phyloP scores from a whole-genome alignment of 2,113 vertebrate genomes.

The Zootoca vivipara region DNA sequence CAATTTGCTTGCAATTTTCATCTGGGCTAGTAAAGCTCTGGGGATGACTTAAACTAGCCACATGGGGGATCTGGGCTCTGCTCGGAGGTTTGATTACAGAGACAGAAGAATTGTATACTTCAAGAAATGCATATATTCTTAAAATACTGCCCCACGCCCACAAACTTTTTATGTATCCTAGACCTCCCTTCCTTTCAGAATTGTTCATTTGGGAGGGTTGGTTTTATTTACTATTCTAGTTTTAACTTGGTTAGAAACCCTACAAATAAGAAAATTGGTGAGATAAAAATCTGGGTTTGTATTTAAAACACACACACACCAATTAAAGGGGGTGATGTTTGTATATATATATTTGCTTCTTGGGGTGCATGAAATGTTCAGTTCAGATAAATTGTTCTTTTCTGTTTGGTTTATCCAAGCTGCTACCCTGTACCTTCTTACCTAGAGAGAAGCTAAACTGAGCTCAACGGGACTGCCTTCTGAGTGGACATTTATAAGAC shows the following conservation, averaged over 20 bases:
- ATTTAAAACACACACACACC: neutral
- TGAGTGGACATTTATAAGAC: neutral
- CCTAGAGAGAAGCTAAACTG: neutral
- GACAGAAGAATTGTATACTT: slow-evolving; percentile 14
- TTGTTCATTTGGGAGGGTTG: neutral
- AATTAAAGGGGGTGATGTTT: neutral
- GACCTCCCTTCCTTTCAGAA: neutral
- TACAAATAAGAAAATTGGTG: neutral
- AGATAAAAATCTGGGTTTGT: neutral
- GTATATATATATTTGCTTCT: neutral
- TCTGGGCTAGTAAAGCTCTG: slow-evolving; percentile 73
- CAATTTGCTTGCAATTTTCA: slow-evolving; percentile 79
- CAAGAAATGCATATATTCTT: neutral
- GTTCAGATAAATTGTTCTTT: neutral
- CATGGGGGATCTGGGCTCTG: slow-evolving; percentile 51
- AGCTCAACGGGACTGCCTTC: neutral
- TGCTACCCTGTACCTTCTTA: neutral
- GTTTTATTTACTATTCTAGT: neutral
- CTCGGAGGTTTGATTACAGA: slow-evolving; percentile 50
- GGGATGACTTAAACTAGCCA: slow-evolving; percentile 66
- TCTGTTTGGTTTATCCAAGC: neutral
- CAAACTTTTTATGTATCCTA: neutral
- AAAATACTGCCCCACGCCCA: neutral
- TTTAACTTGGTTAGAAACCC: neutral
- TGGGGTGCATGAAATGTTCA: neutral